Evolutionary conservation across 2,113 vertebrate species (phyloP).

Genomic region (Pontoporia blainvillei): DNA sequence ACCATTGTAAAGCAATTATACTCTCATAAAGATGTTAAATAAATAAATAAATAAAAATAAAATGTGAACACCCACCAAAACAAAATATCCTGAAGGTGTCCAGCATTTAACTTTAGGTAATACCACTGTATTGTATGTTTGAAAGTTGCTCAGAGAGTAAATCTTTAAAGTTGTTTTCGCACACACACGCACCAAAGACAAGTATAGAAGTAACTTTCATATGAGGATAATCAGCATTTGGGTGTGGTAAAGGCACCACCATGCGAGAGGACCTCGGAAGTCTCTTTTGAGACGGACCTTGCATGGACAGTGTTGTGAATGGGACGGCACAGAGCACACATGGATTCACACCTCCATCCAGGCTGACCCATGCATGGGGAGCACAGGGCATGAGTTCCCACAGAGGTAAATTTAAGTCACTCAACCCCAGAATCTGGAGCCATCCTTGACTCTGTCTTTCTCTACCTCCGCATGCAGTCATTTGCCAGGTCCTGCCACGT

Average conservation of each 20-base stretch:
- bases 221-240: neutral
- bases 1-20: no score
- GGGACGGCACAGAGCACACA: neutral
- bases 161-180: neutral
- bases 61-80: no score
- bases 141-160: neutral
- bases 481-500: neutral
- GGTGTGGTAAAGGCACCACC: neutral
- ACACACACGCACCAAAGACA: neutral
- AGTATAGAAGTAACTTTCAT: neutral
- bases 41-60: no score
- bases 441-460: neutral
- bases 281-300: neutral
- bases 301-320: rapidly evolving
- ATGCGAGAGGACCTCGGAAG: neutral
- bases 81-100: no score
- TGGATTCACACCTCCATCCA: neutral
- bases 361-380: rapidly evolving
- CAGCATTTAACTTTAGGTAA: neutral
- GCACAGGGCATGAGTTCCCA: rapidly evolving
- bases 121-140: neutral
- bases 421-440: neutral
- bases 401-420: neutral
- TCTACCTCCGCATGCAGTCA: neutral
- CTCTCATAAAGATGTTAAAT: no score